These are phyloP conservation scores for Leptobrachium leishanense DNA, from an alignment of 2,113 vertebrate genomes.

Conservation along the genomic window DNA sequence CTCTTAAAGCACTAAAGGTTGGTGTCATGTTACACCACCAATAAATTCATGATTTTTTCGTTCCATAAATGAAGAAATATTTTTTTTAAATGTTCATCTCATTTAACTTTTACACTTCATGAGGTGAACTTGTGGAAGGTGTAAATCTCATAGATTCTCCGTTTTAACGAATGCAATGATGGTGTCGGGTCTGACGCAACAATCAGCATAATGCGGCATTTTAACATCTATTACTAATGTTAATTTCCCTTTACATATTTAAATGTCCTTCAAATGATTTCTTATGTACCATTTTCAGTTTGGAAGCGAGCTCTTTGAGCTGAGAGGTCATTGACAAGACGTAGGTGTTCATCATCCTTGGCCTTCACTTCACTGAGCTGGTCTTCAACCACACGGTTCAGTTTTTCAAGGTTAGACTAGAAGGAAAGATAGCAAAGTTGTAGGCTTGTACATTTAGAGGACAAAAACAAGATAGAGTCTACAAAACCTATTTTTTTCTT, in stretches of 20 bases:
- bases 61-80: no score
- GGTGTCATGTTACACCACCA: no score
- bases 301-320: constrained; percentile 61
- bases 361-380: constrained; percentile 65
- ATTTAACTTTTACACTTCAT: no score
- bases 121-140: constrained; percentile 74
- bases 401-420: constrained; percentile 67
- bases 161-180: no score
- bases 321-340: constrained; percentile 64
- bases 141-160: constrained; percentile 75
- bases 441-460: not conserved
- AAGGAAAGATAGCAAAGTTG: not conserved
- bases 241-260: constrained; percentile 83
- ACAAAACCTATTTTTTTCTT: constrained; percentile 62
- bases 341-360: constrained; percentile 61
- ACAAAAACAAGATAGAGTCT: constrained; percentile 76
- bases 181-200: no score
- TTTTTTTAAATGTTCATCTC: no score
- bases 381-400: constrained; percentile 62
- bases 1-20: not conserved
- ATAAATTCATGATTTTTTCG: no score
- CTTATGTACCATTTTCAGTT: constrained; percentile 66
- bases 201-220: no score
- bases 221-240: no score
- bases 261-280: constrained; percentile 75